Conservation (phyloP, 2,113 vertebrate species). For the Phrynosoma platyrhinos region DNA sequence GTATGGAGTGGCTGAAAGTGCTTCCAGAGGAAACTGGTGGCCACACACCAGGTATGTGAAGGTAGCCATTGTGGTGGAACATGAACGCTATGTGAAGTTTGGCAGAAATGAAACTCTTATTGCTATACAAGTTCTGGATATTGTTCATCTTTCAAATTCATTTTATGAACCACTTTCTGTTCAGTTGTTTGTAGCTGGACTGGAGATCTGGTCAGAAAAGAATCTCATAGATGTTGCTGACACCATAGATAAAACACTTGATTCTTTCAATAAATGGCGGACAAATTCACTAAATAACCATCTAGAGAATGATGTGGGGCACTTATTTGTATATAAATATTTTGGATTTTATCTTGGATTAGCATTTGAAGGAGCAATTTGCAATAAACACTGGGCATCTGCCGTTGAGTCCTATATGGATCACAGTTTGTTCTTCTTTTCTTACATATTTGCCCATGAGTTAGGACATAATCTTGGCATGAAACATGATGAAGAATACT, state of each 20-base stretch:
- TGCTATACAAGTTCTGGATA: neutral
- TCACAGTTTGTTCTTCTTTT: neutral
- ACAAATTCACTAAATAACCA: neutral
- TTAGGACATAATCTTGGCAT: constrained; percentile 43
- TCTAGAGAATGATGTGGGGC: constrained; percentile 48
- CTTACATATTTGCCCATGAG: constrained; percentile 31
- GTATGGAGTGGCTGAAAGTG: neutral
- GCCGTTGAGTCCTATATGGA: neutral
- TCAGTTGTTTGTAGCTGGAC: neutral
- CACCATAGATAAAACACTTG: neutral
- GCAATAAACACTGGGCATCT: rapidly evolving
- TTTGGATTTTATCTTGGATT: constrained; percentile 19
- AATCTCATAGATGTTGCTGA: neutral
- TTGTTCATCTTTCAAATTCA: constrained; percentile 13
- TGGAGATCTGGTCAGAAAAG: constrained; percentile 32
- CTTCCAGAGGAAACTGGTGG: neutral
- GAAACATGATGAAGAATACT: neutral
- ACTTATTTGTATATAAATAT: constrained; percentile 19
- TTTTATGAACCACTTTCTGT: constrained; percentile 6
- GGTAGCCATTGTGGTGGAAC: constrained; percentile 4
- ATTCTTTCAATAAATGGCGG: neutral
- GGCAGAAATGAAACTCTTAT: constrained; percentile 36
- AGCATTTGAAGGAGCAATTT: neutral
- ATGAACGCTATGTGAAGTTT: constrained; percentile 36
- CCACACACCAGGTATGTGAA: constrained; percentile 15